A percentile compares a stretch with the other conserved stretches of the same genome.
Conservation (phyloP, 1,140 invertebrate species). For the Drosophila persimilis region DNA sequence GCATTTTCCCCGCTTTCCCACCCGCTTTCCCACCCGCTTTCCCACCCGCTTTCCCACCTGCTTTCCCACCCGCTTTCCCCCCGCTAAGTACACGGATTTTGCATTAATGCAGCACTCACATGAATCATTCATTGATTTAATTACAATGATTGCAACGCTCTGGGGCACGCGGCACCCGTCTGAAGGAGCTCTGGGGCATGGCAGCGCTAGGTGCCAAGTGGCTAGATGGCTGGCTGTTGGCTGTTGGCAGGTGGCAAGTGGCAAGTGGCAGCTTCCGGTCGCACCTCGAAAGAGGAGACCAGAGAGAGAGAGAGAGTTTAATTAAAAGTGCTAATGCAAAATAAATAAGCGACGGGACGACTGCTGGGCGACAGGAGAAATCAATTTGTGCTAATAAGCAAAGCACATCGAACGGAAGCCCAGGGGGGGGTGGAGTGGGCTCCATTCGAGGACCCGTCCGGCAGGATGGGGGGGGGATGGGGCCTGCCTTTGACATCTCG, state of each 20-base stretch:
- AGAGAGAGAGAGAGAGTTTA: constrained; percentile 50
- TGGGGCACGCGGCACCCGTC: not conserved
- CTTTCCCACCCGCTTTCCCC: not conserved
- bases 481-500: constrained; percentile 34
- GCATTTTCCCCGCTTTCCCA: constrained; percentile 58
- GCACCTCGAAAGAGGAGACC: not conserved
- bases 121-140: constrained; percentile 82
- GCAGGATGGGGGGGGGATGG: not conserved
- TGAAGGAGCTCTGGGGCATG: not conserved
- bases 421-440: not conserved
- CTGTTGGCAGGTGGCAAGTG: not conserved
- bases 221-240: not conserved
- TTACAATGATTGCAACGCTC: constrained; percentile 71
- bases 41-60: constrained; percentile 32
- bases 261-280: constrained; percentile 24
- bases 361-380: constrained; percentile 58
- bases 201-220: constrained; percentile 25
- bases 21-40: not conserved
- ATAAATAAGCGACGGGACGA: constrained; percentile 63
- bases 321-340: constrained; percentile 81
- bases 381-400: constrained; percentile 77
- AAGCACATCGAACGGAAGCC: constrained; percentile 21
- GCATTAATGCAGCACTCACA: constrained; percentile 79
- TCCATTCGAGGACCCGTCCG: too few relatives aligned
- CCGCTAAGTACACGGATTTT: constrained; percentile 77